Percentiles rank a stretch among this genome's conserved stretches.
Conservation (phyloP, 2,797 vertebrate species). For the Dallia pectoralis region DNA sequence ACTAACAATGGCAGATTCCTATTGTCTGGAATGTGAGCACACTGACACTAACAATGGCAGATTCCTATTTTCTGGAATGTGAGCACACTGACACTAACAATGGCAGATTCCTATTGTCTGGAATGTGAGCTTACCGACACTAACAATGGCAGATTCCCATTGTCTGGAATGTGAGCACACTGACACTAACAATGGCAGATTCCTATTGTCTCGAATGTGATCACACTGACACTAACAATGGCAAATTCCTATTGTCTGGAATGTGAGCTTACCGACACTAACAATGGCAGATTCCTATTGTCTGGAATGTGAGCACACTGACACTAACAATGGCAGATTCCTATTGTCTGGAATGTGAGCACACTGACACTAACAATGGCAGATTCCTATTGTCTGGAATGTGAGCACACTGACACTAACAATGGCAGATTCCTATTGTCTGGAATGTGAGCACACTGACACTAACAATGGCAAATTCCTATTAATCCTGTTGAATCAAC, state of each 20-base stretch:
- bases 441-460: constrained; percentile 34
- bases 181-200: constrained; percentile 25
- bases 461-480: constrained; percentile 32
- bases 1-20: constrained; percentile 30
- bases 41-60: constrained; percentile 23
- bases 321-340: constrained; percentile 29
- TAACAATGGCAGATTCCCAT: too few species aligned
- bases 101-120: too few species aligned
- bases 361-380: constrained; percentile 23
- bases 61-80: constrained; percentile 35
- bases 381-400: constrained; percentile 32
- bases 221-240: constrained; percentile 24
- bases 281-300: too few species aligned
- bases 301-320: constrained; percentile 34
- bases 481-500: constrained; percentile 31
- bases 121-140: constrained; percentile 32
- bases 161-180: constrained; percentile 34
- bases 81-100: constrained; percentile 20
- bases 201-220: constrained; percentile 36
- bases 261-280: constrained; percentile 27
- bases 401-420: constrained; percentile 25
- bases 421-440: too few species aligned
- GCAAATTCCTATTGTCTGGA: too few species aligned
- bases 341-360: constrained; percentile 36
- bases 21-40: constrained; percentile 35